Percentiles rank a stretch among this genome's conserved stretches.
Evolutionary conservation across 1,140 invertebrate genomes (phyloP).

Genomic region (Hormaphis cornu): DNA sequence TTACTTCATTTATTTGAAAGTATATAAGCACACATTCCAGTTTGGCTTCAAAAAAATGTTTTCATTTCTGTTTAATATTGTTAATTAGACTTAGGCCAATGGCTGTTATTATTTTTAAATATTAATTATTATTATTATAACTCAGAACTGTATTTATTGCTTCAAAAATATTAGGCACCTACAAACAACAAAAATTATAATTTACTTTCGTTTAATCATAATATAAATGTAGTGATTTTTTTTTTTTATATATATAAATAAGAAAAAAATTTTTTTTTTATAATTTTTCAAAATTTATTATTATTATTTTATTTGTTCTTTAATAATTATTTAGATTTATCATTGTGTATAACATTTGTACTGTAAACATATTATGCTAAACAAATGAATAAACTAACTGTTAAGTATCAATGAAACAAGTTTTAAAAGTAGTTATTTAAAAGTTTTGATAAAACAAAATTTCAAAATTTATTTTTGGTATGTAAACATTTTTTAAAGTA

Average conservation of each 20-base stretch:
- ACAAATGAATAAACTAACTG: constrained; percentile 9
- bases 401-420: neutral
- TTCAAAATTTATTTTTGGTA: neutral
- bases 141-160: constrained; percentile 15
- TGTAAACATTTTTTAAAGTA: neutral
- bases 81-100: constrained; percentile 28
- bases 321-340: constrained; percentile 24
- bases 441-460: neutral
- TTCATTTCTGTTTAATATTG: too few species aligned
- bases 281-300: constrained; percentile 2
- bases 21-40: constrained; percentile 9
- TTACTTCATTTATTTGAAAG: neutral
- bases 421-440: constrained; percentile 16
- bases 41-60: constrained; percentile 19
- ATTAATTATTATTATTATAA: constrained; percentile 13
- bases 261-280: constrained; percentile 16
- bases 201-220: neutral
- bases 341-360: constrained; percentile 23
- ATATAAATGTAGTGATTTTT: constrained; percentile 18
- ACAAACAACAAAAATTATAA: neutral
- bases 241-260: constrained; percentile 7
- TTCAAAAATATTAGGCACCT: neutral
- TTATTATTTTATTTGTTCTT: constrained; percentile 1
- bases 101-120: constrained; percentile 26
- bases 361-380: constrained; percentile 7